Base-by-base conservation (phyloP, 1,140 invertebrate species). In the Berghia stephanieae region DNA sequence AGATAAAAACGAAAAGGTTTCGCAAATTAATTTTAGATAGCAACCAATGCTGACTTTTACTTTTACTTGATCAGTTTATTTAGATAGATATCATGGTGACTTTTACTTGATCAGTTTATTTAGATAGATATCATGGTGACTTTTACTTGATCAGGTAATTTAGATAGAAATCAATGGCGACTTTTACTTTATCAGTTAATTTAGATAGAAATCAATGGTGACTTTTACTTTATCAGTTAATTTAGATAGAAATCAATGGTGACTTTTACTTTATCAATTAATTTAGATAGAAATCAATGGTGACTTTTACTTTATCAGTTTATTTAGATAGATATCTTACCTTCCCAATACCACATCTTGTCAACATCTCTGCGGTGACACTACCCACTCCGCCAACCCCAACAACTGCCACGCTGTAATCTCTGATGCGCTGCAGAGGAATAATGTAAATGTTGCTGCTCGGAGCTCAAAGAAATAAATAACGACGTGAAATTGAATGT, bases 321-420 rank as follows among this genome's bases (percentile, higher is more conserved):
- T 27, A 13, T 60, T 8, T 52, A 2, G 5, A 55, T 5, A 57
- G 71, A 60, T 34, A 24, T 69, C 72, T 87, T 90, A 96, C 94
- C 91, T 99, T 98, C 82, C 98, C 98, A 84, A 99, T 96, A 38
- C 98, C 98, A 91, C 98, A 99, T 80, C 98, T 92, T 16, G 92
- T 92, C 38, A 99, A 91, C 98, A 99, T 99, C 92, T 99, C 98
- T 75, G 98, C 98, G 13, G 98, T 97, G 2, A 99, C 98, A 91
- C 96, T 98, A 24, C 98, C 98, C 75, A 99, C 98, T 71, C 98
- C 98, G 66, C 98, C 98, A 18, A 99, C 94, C n/a, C 98, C 98
- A 36, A 99, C 96, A 67, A 99, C 93, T 38, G 95, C 96, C 10
- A 99, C 95, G 10, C 96, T 93, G 87, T 94, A 94, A 44, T 95